Evolutionary conservation across 2,797 vertebrate species (phyloP), one percentile per base, ranked within the genome.

Genomic region (Hafferia zeledoni): DNA sequence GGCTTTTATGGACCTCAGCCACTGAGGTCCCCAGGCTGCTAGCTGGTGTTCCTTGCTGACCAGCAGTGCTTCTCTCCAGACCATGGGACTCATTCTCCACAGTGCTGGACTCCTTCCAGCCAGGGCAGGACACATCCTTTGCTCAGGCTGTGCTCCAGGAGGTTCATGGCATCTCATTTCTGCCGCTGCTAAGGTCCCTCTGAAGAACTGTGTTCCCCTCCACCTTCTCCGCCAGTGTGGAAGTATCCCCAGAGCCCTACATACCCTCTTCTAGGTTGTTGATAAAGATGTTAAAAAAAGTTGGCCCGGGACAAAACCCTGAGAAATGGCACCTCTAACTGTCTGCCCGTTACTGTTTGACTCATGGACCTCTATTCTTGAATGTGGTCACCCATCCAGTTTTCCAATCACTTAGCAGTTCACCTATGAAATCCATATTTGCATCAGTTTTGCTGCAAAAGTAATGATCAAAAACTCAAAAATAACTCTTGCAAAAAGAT

Each of bases 11-110:
- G 17, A 59, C 7, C 23, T 77, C 39, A 80, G 46, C 15, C 41
- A 67, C 39, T 0, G 0, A 27, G 19, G 43, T 47, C 30, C 72
- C 23, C 20, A 35, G 33, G 13, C 3, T 18, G n/a, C 33, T 15
- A 53, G 39, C 17, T 79, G 37, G 55, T 9, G 11, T 44, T 49
- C 31, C 23, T 65, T 81, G 31, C 24, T 61, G 52, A 19, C 31
- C 49, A 70, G 69, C 56, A 86, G 31, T 33, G 14, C 19, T 69
- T 41, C 39, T 56, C 28, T 64, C 8, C 65, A 25, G 25, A 23
- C 14, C 0, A 0, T 35, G n/a, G 33, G 17, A 15, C 25, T 74
- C 44, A 41, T 56, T 74, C 30, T 39, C 30, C 31, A 31, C 49
- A 17, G 31, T 55, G 31, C 53, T 84, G 31, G 10, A 13, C 30